phyloP scores from a whole-genome alignment of 2,888 invertebrate species.

The Cataglyphis albicans region DNA sequence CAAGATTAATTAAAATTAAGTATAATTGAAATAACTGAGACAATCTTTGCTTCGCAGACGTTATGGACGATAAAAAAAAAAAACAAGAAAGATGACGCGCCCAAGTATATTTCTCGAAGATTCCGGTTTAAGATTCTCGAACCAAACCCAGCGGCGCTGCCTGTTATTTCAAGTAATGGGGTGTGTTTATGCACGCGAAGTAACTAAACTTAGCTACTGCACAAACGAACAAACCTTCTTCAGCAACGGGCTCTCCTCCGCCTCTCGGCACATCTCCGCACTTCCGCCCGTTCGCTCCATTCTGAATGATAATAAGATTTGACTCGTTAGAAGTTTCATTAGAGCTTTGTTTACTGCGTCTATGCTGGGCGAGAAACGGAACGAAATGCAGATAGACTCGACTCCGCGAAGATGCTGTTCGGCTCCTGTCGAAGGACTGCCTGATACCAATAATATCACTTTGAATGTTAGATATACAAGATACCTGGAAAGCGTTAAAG shows the following conservation, averaged over 20 bases:
- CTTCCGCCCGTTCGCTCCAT: conserved; percentile 67
- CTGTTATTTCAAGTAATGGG: conserved; percentile 80
- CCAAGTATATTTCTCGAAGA: conserved; percentile 59
- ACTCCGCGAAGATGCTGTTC: conserved; percentile 20
- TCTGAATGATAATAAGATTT: conserved; percentile 83
- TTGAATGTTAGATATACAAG: neutral
- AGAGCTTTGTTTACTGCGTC: conserved; percentile 81
- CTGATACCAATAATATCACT: neutral
- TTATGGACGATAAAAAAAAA: conserved; percentile 9
- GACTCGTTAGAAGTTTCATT: conserved; percentile 84
- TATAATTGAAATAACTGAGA: neutral
- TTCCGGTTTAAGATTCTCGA: conserved; percentile 63
- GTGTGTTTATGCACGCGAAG: conserved; percentile 82
- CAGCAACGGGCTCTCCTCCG: conserved; percentile 52
- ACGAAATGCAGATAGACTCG: conserved; percentile 37
- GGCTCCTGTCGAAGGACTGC: conserved; percentile 29
- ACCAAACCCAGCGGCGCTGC: conserved; percentile 60
- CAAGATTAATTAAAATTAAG: conserved; percentile 4
- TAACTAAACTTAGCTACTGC: conserved; percentile 80
- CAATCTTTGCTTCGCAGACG: neutral
- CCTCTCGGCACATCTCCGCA: conserved; percentile 52
- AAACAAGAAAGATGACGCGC: conserved; percentile 45
- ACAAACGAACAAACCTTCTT: conserved; percentile 74
- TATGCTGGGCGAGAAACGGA: conserved; percentile 58
- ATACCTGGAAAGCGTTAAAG: neutral